Evolutionary conservation across 2,113 vertebrate genomes (phyloP).

Genomic region (Anolis carolinensis): DNA sequence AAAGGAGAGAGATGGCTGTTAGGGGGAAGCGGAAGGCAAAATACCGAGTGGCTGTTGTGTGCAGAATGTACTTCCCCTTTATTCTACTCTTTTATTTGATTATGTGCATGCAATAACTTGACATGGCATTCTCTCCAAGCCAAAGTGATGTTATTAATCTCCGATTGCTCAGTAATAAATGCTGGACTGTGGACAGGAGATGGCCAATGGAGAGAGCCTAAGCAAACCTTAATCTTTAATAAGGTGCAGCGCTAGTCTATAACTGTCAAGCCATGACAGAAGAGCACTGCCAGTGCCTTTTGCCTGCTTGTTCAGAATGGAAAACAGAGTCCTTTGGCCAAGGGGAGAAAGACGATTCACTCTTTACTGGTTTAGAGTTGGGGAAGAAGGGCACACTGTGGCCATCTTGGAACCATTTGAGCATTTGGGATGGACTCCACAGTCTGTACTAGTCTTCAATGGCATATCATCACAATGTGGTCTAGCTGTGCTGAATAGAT

Average conservation of each 20-base stretch:
- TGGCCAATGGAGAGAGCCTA: conserved; percentile 68
- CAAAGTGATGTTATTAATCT: conserved; percentile 67
- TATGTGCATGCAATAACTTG: conserved; percentile 7
- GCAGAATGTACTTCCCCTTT: neutral
- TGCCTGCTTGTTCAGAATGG: conserved; percentile 72
- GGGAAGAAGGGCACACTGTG: neutral
- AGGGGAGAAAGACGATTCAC: conserved; percentile 47
- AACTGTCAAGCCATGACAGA: conserved; percentile 78
- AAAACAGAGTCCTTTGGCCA: conserved; percentile 64
- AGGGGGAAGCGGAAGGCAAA: neutral
- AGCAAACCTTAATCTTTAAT: conserved; percentile 81
- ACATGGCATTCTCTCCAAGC: conserved; percentile 34
- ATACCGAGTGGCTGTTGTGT: neutral
- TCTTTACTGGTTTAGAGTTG: conserved; percentile 44
- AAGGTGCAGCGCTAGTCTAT: conserved; percentile 78
- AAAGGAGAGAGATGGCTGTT: no score
- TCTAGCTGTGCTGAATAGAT: neutral
- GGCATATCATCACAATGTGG: no score
- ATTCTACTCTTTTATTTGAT: conserved; percentile 14
- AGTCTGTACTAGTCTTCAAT: conserved; percentile 26
- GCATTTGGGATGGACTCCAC: conserved; percentile 40
- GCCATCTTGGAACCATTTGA: conserved; percentile 1
- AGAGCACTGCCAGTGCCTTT: conserved; percentile 57
- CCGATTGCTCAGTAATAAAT: conserved; percentile 68
- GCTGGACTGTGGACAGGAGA: conserved; percentile 64